These are phyloP conservation scores for Danionella cerebrum DNA, from an alignment of 2,113 vertebrate species.

Conservation along the genomic window DNA sequence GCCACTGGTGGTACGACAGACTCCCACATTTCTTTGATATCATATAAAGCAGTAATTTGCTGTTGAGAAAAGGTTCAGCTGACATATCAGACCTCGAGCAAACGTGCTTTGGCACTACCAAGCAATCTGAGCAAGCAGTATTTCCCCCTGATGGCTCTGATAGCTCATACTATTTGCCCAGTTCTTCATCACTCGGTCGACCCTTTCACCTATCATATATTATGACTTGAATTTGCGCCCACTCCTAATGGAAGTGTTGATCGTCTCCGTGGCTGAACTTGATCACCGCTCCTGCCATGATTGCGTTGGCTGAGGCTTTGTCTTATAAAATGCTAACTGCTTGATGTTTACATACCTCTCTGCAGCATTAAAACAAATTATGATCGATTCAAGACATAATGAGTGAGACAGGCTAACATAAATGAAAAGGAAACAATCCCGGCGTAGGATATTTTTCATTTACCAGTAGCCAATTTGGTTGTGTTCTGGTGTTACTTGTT, in stretches of 20 bases:
- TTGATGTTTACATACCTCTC: slow-evolving; percentile 51
- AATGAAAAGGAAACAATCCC: slow-evolving; percentile 42
- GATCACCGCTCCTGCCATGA: slow-evolving; percentile 34
- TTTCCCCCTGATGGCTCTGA: background rate
- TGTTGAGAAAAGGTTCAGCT: background rate
- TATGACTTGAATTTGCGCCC: slow-evolving; percentile 51
- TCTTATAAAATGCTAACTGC: slow-evolving; percentile 44
- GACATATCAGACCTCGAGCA: background rate
- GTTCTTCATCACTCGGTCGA: slow-evolving; percentile 23
- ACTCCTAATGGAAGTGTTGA: slow-evolving; percentile 54
- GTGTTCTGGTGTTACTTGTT: background rate
- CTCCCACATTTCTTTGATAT: background rate
- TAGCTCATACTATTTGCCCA: background rate
- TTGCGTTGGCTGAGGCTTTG: slow-evolving; percentile 38
- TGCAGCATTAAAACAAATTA: slow-evolving; percentile 60
- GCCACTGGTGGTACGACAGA: background rate
- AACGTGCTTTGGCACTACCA: background rate
- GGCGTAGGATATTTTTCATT: background rate
- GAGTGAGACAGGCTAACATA: slow-evolving; percentile 42
- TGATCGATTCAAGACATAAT: slow-evolving; percentile 54
- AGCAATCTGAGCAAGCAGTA: background rate
- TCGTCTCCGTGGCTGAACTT: slow-evolving; percentile 44
- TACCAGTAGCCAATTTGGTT: background rate
- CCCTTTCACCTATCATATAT: slow-evolving; percentile 43
- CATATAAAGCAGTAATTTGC: background rate